Base-by-base conservation (phyloP, 2,113 vertebrate genomes). In the Cyprinodon tularosa region DNA sequence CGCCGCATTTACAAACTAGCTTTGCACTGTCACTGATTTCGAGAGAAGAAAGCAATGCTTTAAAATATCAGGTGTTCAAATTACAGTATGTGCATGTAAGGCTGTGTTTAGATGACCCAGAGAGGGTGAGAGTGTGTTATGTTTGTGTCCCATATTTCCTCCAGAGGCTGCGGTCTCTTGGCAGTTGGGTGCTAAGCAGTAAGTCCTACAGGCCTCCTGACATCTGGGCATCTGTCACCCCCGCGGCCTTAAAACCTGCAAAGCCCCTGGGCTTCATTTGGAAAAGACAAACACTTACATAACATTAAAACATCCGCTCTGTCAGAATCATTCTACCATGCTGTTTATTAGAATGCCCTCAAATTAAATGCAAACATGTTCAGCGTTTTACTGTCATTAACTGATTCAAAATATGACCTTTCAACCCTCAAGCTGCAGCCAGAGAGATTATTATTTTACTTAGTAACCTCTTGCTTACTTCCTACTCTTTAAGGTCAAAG, bases 141-240 rank as follows among this genome's bases (percentile, higher is more conserved):
- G 47, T 74, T 37, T 76, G 15, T 74, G 63, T 39, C 45, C 66
- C 29, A 66, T 13, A 65, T 71, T 74, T 66, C 66, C 82, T 74
- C 72, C 38, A 39, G 74, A 64, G 63, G 67, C 47, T 77, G 66
- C 45, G 12, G 61, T 78, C 78, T 72, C 81, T 62, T 71, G 82
- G 73, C 62, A 50, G 77, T 85, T 85, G 65, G 84, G 71, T 83
- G 80, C 77, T 80, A 86, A 81, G 82, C 77, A 89, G 77, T 71
- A 14, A 14, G 66, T 76, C 68, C 79, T 80, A 71, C 48, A 71
- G 73, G 71, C 72, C 64, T 72, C 64, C 64, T 81, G 63, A 84
- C 77, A 82, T 85, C 72, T 84, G 79, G 53, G 77, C 62, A 68
- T 78, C 83, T 81, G 50, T 80, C 71, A 76, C 62, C 74, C 29